Evolutionary conservation across 2,797 vertebrate species (phyloP), one percentile per base, ranked within the genome.

Genomic region (Malurus leucopterus): DNA sequence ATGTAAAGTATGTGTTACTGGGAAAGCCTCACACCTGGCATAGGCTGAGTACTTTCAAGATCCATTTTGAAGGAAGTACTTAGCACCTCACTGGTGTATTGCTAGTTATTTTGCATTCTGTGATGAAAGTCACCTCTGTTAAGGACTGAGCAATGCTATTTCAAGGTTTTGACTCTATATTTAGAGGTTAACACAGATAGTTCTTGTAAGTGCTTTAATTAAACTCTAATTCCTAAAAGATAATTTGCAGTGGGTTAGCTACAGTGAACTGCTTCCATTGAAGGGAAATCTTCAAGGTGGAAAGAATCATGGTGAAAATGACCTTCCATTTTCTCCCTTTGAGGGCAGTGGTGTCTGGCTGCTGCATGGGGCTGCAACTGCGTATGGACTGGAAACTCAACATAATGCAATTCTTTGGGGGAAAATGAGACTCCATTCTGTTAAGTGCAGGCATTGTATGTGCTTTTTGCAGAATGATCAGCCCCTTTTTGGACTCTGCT

Each of bases 141-240:
- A 71, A 80, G 32, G 65, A 74, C 44, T 32, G 20, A 79, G n/a
- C 34, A 64, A 49, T 46, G 29, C 19, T 54, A 16, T 71, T 76
- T 82, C 44, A 62, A 8, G 38, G 30, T 63, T 92, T 88, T 88
- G 68, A 64, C 26, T 86, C 55, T 61, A 7, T 43, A 73, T 86
- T 84, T 74, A 41, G 68, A 64, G 24, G 34, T 90, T 64, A 83
- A 77, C n/a, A 41, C 3, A 62, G 40, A 59, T n/a, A 57, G 15
- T 53, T 84, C 51, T 73, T 14, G 0, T 72, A 81, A 86, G 68
- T 64, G 59, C n/a, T 86, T 84, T 84, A 92, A 94, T 91, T 78
- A 88, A 93, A 90, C 44, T 57, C n/a, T 74, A 53, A 64, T 62
- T 80, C 65, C 85, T 84, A 57, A 69, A 84, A 79, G 36, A n/a